Percentiles rank a stretch among this genome's conserved stretches.
phyloP scores from a whole-genome alignment of 2,888 invertebrate genomes.

The Chironomus tentans region DNA sequence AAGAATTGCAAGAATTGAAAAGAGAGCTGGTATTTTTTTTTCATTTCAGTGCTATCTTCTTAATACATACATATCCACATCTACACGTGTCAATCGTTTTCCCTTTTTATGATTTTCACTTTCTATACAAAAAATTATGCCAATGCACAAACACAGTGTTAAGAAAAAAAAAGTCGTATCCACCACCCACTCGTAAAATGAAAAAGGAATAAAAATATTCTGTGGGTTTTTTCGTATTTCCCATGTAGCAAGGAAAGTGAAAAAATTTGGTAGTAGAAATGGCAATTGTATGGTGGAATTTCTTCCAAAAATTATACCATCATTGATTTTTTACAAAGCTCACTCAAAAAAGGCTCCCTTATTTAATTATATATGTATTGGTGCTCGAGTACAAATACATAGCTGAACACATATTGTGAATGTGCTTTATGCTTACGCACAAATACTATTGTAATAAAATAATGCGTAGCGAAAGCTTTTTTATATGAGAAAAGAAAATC shows the following conservation, averaged over 20 bases:
- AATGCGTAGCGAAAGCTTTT: not conserved
- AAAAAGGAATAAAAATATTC: not conserved
- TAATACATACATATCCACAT: not conserved
- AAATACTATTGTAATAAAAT: not conserved
- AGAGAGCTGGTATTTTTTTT: not conserved
- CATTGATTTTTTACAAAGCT: not conserved
- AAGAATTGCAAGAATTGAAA: not conserved
- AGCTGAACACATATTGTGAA: too few relatives aligned
- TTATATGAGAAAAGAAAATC: not conserved
- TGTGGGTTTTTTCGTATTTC: not conserved
- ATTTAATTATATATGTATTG: not conserved
- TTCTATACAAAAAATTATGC: not conserved
- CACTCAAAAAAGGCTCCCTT: not conserved
- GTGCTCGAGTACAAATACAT: too few relatives aligned
- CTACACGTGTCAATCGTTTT: conserved; percentile 5
- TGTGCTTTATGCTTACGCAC: not conserved
- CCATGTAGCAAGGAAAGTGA: not conserved
- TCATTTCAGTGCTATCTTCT: not conserved
- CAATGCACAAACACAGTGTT: not conserved
- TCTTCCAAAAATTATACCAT: not conserved
- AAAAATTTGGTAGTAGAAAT: too few relatives aligned
- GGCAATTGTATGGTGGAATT: not conserved
- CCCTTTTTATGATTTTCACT: conserved; percentile 7
- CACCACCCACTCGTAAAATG: not conserved
- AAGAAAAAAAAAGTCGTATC: not conserved